phyloP scores from a whole-genome alignment of 2,113 vertebrate genomes.

The Salvelinus sp. region DNA sequence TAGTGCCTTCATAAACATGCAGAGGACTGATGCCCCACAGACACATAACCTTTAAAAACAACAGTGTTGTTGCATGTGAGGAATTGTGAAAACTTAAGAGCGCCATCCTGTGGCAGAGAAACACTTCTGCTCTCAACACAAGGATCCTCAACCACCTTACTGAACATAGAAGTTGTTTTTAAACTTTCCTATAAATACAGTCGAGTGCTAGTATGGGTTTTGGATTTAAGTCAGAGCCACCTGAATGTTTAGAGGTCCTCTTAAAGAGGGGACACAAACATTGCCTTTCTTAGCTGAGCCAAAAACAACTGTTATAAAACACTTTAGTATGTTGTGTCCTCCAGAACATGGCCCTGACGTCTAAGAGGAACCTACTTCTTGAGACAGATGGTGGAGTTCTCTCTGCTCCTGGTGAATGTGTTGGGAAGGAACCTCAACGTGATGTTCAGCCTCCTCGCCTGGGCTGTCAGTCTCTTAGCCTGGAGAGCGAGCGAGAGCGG shows the following conservation, averaged over 20 bases:
- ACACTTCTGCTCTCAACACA: not conserved
- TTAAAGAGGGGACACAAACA: too few relatives aligned
- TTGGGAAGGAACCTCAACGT: constrained; percentile 82
- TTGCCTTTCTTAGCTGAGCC: not conserved
- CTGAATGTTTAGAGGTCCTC: too few relatives aligned
- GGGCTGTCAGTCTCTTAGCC: constrained; percentile 78
- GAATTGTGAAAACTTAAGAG: constrained; percentile 57
- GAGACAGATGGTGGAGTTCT: constrained; percentile 86
- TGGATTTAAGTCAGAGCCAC: too few relatives aligned
- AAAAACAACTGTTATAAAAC: not conserved
- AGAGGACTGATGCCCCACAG: not conserved
- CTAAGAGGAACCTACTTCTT: constrained; percentile 70
- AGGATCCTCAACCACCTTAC: not conserved
- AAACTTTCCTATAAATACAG: too few relatives aligned
- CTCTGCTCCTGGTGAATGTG: constrained; percentile 85
- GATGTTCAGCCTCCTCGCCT: constrained; percentile 79
- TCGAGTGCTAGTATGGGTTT: too few relatives aligned
- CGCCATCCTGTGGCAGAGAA: constrained; percentile 73
- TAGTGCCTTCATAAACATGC: not conserved
- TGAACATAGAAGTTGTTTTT: not conserved
- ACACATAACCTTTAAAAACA: not conserved
- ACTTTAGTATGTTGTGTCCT: constrained; percentile 5
- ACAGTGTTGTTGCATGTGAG: not conserved
- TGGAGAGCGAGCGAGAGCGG: constrained; percentile 40
- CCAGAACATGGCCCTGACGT: not conserved